Evolutionary conservation across 2,888 invertebrate genomes (phyloP), one percentile per base, ranked within the genome.

Genomic region (Galeopsomyia nigrocyanea): DNA sequence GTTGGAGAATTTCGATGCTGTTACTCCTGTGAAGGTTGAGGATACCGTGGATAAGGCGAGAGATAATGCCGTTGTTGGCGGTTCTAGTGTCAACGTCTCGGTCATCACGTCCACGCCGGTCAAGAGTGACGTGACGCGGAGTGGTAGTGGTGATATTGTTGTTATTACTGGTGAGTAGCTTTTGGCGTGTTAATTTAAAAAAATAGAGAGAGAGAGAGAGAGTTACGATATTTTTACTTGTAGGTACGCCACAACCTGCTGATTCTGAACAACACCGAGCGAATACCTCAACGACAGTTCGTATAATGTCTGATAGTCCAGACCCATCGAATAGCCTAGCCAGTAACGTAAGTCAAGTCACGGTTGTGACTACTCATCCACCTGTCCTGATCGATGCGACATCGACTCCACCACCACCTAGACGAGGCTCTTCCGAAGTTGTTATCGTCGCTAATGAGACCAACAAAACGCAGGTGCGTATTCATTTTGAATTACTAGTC

Each of bases 291-390:
- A 86, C 83, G 50, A 85, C 82, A 51, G 89, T 89, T 69, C 87
- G 88, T 17, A 89, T 89, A 72, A 89, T 88, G 77, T 85, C 88
- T 2, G 89, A 89, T 72, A 83, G 87, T 79, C 89, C 89, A 57
- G 90, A 91, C 82, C 87, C 89, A 74, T 91, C 91, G n/a, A 94
- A 94, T 87, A 93, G 93, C 80, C 87, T 94, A 78, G 92, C 92
- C 1, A 91, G 93, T 50, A 91, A 92, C 77, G 91, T 93, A 63
- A 94, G 92, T 68, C 93, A 93, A 81, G 93, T 95, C 72, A 94
- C 95, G 0, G 95, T 95, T 49, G 95, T 95, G 64, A 94, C 94
- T 62, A 94, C 93, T 58, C 95, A 95, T 86, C 95, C 95, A 69
- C 94, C 94, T 3, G 92, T 93, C 13, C 88, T 95, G 58, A 90